Evolutionary conservation across 2,797 vertebrate genomes (phyloP), one percentile per base, ranked within the genome.

Genomic region (Pampus argenteus): DNA sequence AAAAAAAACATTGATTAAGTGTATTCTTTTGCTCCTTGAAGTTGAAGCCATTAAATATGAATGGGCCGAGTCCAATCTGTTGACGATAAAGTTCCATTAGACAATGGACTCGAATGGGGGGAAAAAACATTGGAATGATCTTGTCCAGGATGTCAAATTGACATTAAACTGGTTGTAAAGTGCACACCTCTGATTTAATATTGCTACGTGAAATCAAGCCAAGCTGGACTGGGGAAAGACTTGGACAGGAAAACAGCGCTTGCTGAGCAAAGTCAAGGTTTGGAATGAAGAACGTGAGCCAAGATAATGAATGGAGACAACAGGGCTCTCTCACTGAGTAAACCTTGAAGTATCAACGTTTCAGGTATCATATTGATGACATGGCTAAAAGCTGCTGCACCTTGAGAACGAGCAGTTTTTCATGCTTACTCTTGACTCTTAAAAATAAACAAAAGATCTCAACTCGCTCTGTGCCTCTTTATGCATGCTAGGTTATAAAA

Each of bases 1-100:
- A 31, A 31, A 31, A 76, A 68, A 86, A 83, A 78, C 52, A 47
- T 49, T 72, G 80, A 86, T 88, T 83, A 85, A 71, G 69, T 78
- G 76, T 54, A 80, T 51, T 74, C 65, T 83, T 72, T 78, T 52
- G 38, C n/a, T 61, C 75, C 66, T 88, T 88, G 65, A 65, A 71
- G 4, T 74, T 71, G 55, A 42, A 76, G 36, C 38, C 49, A 86
- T 86, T 84, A 82, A 78, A 87, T 73, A 70, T 69, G 40, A 85
- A 84, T 52, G 13, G 59, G 9, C 15, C 52, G 66, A 74, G 69
- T 84, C 49, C 63, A 78, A 74, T 50, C 59, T 79, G 66, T 69
- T 73, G 61, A 73, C 48, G 38, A 45, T 54, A 74, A 75, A 81
- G 51, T 74, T 71, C 74, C 55, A 74, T 85, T 79, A 74, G 59